A percentile compares a stretch with the other conserved stretches of the same genome.
phyloP scores from a whole-genome alignment of 2,888 invertebrate genomes.

The Eulithis prunata region DNA sequence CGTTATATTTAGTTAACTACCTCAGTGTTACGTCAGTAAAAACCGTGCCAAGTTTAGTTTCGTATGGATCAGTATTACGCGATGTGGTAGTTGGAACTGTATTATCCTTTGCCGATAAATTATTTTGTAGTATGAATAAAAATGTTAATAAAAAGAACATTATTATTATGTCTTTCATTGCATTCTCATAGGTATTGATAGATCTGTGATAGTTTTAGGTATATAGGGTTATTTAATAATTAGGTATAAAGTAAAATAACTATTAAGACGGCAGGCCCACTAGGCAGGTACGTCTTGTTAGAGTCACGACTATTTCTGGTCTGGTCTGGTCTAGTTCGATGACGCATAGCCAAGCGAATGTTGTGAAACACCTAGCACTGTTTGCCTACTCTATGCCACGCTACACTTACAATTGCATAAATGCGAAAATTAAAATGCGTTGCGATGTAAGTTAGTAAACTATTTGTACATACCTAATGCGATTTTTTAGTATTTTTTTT shows the following conservation, averaged over 20 bases:
- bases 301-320: slow-evolving; percentile 21
- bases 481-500: background rate
- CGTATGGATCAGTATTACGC: slow-evolving; percentile 66
- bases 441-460: too few species aligned
- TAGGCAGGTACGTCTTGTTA: slow-evolving; percentile 1
- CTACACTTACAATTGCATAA: slow-evolving; percentile 16
- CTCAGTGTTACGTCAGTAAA: slow-evolving; percentile 56
- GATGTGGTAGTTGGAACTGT: slow-evolving; percentile 43
- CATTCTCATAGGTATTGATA: background rate
- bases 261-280: background rate
- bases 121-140: slow-evolving; percentile 40
- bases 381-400: slow-evolving; percentile 16
- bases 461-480: background rate
- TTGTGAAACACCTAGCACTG: slow-evolving; percentile 39
- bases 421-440: slow-evolving; percentile 13
- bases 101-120: slow-evolving; percentile 45
- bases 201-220: background rate
- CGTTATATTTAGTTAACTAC: slow-evolving; percentile 52
- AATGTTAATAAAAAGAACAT: slow-evolving; percentile 49
- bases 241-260: background rate
- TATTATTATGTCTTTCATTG: slow-evolving; percentile 42
- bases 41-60: slow-evolving; percentile 67
- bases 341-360: slow-evolving; percentile 45
- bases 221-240: too few species aligned
- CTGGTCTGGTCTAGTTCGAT: slow-evolving; percentile 30